Percentiles rank a stretch among this genome's conserved stretches.
These are phyloP conservation scores for Stegodyphus dumicola DNA, from an alignment of 1,140 invertebrate genomes.

Conservation along the genomic window DNA sequence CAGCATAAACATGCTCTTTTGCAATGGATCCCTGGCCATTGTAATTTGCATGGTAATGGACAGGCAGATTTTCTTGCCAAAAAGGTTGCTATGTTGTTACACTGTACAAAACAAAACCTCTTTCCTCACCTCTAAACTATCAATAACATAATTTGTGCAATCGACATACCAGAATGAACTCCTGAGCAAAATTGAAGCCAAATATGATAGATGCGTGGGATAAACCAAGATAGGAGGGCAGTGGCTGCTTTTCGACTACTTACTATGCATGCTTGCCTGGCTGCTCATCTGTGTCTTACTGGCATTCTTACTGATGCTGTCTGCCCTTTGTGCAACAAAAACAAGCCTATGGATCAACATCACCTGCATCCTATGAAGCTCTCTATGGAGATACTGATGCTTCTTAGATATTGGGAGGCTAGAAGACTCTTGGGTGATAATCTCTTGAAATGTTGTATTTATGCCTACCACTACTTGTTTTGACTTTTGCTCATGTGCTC, in stretches of 20 bases:
- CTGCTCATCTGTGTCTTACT: not conserved
- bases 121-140: not conserved
- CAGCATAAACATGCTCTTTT: not conserved
- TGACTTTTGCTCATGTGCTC: no score
- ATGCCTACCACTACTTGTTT: no score
- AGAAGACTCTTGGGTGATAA: not conserved
- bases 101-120: not conserved
- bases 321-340: not conserved
- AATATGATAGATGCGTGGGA: not conserved
- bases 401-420: not conserved
- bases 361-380: not conserved
- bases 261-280: not conserved
- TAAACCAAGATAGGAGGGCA: not conserved
- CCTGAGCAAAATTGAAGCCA: not conserved
- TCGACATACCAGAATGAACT: not conserved
- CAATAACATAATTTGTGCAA: not conserved
- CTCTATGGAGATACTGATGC: not conserved
- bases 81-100: not conserved
- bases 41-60: not conserved
- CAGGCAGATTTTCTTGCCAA: not conserved
- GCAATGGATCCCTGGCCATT: not conserved
- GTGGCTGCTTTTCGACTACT: not conserved
- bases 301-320: not conserved
- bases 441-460: not conserved
- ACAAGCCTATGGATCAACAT: no score